Percentiles rank a stretch among this genome's conserved stretches.
Evolutionary conservation across 2,113 vertebrate species (phyloP).

Genomic region (Chelonoidis abingdonii): DNA sequence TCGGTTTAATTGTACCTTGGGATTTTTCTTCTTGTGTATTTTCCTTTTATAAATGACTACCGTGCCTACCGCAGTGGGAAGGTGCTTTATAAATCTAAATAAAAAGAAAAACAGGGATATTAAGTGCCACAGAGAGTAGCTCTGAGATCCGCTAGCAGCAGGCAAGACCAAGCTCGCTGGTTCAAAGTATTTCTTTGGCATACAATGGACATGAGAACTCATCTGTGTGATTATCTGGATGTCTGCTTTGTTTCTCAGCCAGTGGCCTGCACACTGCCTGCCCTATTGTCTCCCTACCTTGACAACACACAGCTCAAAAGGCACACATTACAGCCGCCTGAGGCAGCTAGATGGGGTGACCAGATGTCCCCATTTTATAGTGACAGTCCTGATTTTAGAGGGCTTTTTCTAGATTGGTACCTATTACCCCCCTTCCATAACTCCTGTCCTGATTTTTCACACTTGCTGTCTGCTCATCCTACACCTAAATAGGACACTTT

Average conservation of each 20-base stretch:
- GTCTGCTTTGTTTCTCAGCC: conserved; percentile 7
- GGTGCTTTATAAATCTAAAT: not conserved
- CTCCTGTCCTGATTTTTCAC: too few species aligned
- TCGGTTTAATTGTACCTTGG: not conserved
- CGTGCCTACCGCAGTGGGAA: not conserved
- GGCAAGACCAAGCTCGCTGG: not conserved
- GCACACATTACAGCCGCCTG: not conserved
- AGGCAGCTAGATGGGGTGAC: not conserved
- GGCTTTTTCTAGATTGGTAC: too few species aligned
- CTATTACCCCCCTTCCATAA: too few species aligned
- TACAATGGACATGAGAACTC: conserved; percentile 2
- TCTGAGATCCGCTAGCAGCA: not conserved
- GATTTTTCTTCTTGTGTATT: not conserved
- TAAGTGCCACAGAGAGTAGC: not conserved
- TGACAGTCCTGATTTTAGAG: too few species aligned
- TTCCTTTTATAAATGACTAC: not conserved
- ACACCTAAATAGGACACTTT: not conserved
- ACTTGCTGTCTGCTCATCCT: too few species aligned
- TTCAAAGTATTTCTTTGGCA: not conserved
- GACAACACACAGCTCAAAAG: not conserved
- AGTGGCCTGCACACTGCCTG: not conserved
- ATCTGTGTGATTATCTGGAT: conserved; percentile 23
- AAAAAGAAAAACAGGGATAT: not conserved
- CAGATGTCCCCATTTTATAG: too few species aligned
- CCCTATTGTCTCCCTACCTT: not conserved